phyloP scores from a whole-genome alignment of 2,113 vertebrate genomes.

The Apeltes quadracus region DNA sequence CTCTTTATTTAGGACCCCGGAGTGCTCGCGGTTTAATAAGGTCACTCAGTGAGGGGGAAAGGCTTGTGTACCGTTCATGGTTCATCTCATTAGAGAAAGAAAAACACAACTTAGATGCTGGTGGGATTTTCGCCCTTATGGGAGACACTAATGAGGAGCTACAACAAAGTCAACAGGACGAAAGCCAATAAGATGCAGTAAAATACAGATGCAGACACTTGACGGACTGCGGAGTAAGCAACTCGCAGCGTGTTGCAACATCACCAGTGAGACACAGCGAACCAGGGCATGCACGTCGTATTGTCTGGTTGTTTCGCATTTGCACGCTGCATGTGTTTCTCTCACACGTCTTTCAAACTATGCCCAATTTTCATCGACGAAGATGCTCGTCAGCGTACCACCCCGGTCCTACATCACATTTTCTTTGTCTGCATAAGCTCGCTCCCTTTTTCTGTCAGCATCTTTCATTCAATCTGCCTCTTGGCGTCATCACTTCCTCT shows the following conservation, averaged over 20 bases:
- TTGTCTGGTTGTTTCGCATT: conserved; percentile 34
- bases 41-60: background rate
- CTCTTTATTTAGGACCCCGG: background rate
- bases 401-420: conserved; percentile 38
- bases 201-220: background rate
- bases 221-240: background rate
- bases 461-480: conserved; percentile 47
- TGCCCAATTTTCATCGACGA: conserved; percentile 42
- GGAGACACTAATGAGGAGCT: conserved; percentile 2
- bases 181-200: background rate
- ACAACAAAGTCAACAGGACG: background rate
- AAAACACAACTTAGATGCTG: background rate
- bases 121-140: background rate
- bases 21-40: background rate
- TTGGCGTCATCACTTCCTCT: conserved; percentile 70
- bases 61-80: background rate
- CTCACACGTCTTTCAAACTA: conserved; percentile 14
- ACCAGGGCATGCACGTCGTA: conserved; percentile 10
- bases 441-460: conserved; percentile 25
- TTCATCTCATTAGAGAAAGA: background rate
- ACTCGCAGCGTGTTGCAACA: background rate
- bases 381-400: conserved; percentile 26
- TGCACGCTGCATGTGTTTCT: background rate
- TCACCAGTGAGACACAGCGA: conserved; percentile 23
- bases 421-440: conserved; percentile 49